These are phyloP conservation scores for Channa argus DNA, from an alignment of 2,113 vertebrate genomes.

Conservation along the genomic window DNA sequence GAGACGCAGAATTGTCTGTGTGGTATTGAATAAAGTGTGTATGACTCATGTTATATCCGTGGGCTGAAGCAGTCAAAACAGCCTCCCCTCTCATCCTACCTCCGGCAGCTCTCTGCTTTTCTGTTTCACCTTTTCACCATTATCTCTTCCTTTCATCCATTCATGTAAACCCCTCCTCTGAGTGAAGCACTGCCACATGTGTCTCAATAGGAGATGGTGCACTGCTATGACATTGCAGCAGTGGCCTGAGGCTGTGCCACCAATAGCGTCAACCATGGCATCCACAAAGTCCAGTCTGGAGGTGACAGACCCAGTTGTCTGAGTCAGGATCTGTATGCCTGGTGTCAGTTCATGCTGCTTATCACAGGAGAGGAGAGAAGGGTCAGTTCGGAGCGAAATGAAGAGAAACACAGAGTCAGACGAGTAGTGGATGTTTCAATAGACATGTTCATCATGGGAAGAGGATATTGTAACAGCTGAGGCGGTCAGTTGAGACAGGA, in stretches of 20 bases:
- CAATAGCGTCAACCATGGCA: conserved; percentile 14
- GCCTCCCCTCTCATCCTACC: conserved; percentile 33
- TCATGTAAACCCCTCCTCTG: conserved; percentile 16
- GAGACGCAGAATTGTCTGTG: conserved; percentile 33
- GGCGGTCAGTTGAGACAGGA: neutral
- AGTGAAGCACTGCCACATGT: conserved; percentile 12
- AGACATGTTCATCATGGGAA: neutral
- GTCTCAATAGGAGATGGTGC: conserved; percentile 3
- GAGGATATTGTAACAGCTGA: neutral
- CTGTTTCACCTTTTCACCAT: conserved; percentile 32
- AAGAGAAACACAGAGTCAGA: neutral
- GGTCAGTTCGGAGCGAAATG: neutral
- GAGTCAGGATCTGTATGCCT: conserved; percentile 56
- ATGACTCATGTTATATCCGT: conserved; percentile 63
- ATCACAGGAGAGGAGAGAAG: conserved; percentile 6
- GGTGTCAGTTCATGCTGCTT: conserved; percentile 64
- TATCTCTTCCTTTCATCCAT: conserved; percentile 35
- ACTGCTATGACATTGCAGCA: neutral
- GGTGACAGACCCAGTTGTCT: conserved; percentile 74
- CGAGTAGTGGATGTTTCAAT: too few relatives aligned
- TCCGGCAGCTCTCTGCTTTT: conserved; percentile 34
- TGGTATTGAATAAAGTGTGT: conserved; percentile 49
- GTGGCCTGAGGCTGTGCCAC: neutral
- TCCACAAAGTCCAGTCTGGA: conserved; percentile 55
- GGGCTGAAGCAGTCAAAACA: conserved; percentile 61